Conservation (phyloP, 2,113 vertebrate genomes). For the Casuarius casuarius region DNA sequence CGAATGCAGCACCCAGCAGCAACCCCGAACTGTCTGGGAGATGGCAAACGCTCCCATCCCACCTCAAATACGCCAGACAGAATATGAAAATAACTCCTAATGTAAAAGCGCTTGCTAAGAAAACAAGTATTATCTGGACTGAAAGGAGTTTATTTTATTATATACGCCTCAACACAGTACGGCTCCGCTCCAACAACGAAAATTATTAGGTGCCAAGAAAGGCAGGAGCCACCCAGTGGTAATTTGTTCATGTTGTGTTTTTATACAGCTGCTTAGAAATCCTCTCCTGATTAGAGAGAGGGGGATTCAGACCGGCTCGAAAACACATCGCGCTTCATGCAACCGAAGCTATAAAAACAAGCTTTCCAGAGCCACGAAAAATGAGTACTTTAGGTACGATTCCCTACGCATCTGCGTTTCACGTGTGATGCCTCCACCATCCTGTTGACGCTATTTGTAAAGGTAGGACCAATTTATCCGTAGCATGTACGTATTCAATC, state of each 20-base stretch:
- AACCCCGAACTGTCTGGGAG: not conserved
- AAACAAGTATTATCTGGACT: not conserved
- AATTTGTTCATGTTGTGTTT: not conserved
- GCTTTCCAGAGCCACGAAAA: not conserved
- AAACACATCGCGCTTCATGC: rapidly evolving
- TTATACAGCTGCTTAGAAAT: not conserved
- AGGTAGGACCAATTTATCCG: not conserved
- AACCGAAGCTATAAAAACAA: not conserved
- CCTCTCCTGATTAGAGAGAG: not conserved
- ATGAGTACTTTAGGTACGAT: not conserved
- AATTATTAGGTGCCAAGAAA: not conserved
- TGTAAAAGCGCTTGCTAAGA: not conserved
- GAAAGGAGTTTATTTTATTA: not conserved
- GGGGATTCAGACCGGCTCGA: not conserved
- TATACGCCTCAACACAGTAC: rapidly evolving
- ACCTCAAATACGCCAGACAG: not conserved
- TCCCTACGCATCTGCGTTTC: rapidly evolving
- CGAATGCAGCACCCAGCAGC: rapidly evolving
- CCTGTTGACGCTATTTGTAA: not conserved
- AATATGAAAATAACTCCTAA: not conserved
- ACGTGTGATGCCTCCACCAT: not conserved
- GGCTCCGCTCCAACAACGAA: not conserved
- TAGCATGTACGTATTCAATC: rapidly evolving
- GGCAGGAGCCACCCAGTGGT: rapidly evolving
- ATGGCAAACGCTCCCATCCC: not conserved